phyloP scores from a whole-genome alignment of 2,888 invertebrate species.

The Aporophyla nigra region DNA sequence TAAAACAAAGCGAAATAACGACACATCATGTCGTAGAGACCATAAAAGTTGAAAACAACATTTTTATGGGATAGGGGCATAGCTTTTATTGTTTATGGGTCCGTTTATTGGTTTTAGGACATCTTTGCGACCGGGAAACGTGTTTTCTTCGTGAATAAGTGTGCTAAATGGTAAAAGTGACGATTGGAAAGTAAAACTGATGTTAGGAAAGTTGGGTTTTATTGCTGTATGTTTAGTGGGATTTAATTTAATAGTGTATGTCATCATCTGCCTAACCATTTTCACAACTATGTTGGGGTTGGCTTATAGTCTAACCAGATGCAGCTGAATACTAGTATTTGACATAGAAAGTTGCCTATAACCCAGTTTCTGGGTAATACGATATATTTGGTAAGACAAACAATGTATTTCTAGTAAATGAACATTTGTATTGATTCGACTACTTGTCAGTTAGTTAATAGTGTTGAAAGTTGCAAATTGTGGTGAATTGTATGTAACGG shows the following conservation, averaged over 20 bases:
- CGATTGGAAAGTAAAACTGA: conserved; percentile 16
- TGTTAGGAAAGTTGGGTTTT: conserved; percentile 14
- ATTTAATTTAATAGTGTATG: no score
- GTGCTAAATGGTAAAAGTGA: conserved; percentile 7
- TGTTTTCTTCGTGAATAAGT: conserved; percentile 37
- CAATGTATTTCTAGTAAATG: no score
- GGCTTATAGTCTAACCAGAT: no score
- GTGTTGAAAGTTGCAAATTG: neutral
- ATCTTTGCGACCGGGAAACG: conserved; percentile 54
- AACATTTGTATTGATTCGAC: no score
- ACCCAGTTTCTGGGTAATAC: no score
- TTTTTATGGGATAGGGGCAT: conserved; percentile 64
- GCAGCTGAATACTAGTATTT: no score
- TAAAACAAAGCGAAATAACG: conserved; percentile 55
- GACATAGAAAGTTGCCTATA: no score
- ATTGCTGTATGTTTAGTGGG: conserved; percentile 9
- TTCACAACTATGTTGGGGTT: no score
- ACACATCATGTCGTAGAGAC: conserved; percentile 47
- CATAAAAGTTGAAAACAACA: conserved; percentile 63
- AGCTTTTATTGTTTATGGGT: conserved; percentile 66
- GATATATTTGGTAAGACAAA: no score
- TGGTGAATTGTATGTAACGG: neutral
- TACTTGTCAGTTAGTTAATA: neutral
- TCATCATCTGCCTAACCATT: no score
- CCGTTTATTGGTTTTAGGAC: conserved; percentile 63